These are phyloP conservation scores for Hybognathus amarus DNA, from an alignment of 2,797 vertebrate genomes.

Conservation along the genomic window DNA sequence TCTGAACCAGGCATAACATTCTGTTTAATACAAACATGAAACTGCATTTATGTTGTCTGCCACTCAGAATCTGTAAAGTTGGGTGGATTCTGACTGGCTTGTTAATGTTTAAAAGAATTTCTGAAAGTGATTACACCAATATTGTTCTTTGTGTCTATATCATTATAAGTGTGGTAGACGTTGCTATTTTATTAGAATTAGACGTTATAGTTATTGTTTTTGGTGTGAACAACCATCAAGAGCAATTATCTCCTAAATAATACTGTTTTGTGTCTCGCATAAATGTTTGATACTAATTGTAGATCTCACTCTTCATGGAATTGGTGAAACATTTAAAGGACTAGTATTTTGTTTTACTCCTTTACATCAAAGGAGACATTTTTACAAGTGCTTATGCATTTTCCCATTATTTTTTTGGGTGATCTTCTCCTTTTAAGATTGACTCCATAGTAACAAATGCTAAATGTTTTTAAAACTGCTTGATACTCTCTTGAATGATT, in stretches of 20 bases:
- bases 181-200: neutral
- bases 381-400: neutral
- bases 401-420: neutral
- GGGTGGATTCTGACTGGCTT: neutral
- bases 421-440: neutral
- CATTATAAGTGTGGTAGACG: neutral
- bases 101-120: neutral
- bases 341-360: neutral
- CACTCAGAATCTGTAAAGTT: neutral
- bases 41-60: neutral
- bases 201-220: neutral
- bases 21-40: neutral
- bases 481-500: neutral
- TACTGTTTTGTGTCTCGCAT: neutral
- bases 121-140: neutral
- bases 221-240: neutral
- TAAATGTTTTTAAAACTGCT: neutral
- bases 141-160: neutral
- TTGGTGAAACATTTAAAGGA: neutral
- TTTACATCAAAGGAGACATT: neutral
- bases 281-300: neutral
- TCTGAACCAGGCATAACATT: no score
- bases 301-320: neutral
- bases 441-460: neutral
- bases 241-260: neutral